Evolutionary conservation across 2,888 invertebrate species (phyloP).

Genomic region (Argyresthia albistria): DNA sequence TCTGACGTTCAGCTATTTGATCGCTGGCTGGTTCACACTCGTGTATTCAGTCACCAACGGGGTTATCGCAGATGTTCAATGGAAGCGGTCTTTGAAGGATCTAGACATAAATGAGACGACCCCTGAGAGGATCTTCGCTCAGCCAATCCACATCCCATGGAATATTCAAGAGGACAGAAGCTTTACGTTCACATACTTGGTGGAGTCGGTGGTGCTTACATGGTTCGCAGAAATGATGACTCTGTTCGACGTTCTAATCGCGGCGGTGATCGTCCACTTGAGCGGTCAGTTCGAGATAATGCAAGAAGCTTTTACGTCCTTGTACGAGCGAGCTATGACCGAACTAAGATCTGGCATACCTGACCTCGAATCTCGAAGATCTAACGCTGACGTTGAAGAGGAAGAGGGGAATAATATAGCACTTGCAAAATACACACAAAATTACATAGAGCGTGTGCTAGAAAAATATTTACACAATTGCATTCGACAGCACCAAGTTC

Average conservation of each 20-base stretch:
- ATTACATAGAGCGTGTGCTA: slow-evolving; percentile 41
- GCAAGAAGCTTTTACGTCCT: slow-evolving; percentile 46
- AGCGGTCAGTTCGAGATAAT: slow-evolving; percentile 50
- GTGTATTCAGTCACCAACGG: slow-evolving; percentile 51
- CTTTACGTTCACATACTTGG: slow-evolving; percentile 43
- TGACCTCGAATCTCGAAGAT: not conserved
- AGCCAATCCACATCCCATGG: slow-evolving; percentile 65
- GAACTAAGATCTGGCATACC: slow-evolving; percentile 23
- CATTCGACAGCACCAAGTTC: slow-evolving; percentile 52
- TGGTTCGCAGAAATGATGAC: slow-evolving; percentile 65
- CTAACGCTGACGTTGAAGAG: slow-evolving; percentile 9
- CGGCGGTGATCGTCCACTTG: slow-evolving; percentile 56
- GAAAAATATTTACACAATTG: slow-evolving; percentile 37
- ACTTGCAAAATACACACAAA: slow-evolving; percentile 24
- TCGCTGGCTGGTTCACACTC: slow-evolving; percentile 60
- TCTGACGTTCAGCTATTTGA: slow-evolving; percentile 43
- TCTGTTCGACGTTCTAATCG: slow-evolving; percentile 60
- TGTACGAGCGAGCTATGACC: slow-evolving; percentile 43
- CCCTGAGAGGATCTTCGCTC: slow-evolving; percentile 46
- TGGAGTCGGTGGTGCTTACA: slow-evolving; percentile 50
- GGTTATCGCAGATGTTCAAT: slow-evolving; percentile 43
- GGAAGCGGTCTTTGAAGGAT: slow-evolving; percentile 37
- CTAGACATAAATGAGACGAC: slow-evolving; percentile 29
- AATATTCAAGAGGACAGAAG: slow-evolving; percentile 40
- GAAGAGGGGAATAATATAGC: slow-evolving; percentile 15